phyloP scores from a whole-genome alignment of 2,888 invertebrate species.

The Microplitis deprimator region DNA sequence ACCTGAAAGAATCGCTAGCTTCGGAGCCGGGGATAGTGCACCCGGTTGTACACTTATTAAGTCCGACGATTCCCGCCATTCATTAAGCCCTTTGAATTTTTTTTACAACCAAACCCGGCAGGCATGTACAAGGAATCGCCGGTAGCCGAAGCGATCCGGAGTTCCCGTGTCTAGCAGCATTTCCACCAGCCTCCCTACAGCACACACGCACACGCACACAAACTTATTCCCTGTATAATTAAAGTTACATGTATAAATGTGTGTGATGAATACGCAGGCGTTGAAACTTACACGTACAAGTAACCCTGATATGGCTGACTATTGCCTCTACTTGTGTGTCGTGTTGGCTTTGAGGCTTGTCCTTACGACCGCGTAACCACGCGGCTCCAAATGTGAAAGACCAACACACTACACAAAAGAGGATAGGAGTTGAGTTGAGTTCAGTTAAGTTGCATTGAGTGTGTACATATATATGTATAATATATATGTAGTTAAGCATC shows the following conservation, averaged over 20 bases:
- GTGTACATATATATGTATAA: too few species aligned
- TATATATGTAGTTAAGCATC: too few species aligned
- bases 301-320: slow-evolving; percentile 21
- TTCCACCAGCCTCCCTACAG: neutral
- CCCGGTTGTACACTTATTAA: slow-evolving; percentile 47
- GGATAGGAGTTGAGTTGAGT: too few species aligned
- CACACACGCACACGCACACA: neutral
- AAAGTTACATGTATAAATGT: neutral
- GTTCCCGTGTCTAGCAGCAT: slow-evolving; percentile 23
- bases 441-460: too few species aligned
- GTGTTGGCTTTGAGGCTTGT: slow-evolving; percentile 12
- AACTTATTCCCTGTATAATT: too few species aligned
- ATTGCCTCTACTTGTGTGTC: slow-evolving; percentile 5
- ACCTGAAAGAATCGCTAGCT: too few species aligned
- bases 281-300: slow-evolving; percentile 29
- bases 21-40: slow-evolving; percentile 5
- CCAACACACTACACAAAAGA: neutral
- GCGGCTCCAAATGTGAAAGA: slow-evolving; percentile 38
- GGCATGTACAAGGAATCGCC: slow-evolving; percentile 30
- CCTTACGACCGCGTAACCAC: slow-evolving; percentile 45
- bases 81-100: slow-evolving; percentile 58
- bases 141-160: slow-evolving; percentile 26
- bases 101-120: neutral
- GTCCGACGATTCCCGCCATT: slow-evolving; percentile 59
- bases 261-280: slow-evolving; percentile 3